phyloP scores from a whole-genome alignment of 2,888 invertebrate species.

The Orchestes rusci region DNA sequence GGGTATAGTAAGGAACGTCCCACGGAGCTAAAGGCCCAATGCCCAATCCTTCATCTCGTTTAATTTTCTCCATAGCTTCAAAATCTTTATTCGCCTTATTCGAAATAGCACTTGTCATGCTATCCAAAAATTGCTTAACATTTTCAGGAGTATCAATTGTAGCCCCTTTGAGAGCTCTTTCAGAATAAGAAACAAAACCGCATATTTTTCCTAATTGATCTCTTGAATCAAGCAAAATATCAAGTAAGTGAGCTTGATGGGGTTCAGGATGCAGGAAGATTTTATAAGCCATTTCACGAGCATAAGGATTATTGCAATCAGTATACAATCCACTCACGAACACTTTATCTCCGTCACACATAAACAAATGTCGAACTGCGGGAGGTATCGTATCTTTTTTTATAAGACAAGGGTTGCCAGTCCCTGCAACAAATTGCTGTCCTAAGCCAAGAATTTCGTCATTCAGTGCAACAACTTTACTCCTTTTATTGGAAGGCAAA shows the following conservation, averaged over 20 bases:
- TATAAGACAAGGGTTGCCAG: slow-evolving; percentile 62
- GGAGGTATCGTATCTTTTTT: slow-evolving; percentile 60
- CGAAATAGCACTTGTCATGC: slow-evolving; percentile 62
- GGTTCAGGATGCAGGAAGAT: slow-evolving; percentile 74
- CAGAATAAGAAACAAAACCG: slow-evolving; percentile 83
- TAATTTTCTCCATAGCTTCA: slow-evolving; percentile 67
- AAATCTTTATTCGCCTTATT: slow-evolving; percentile 70
- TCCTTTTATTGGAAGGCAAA: slow-evolving; percentile 64
- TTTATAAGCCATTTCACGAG: slow-evolving; percentile 83
- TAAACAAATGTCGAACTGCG: slow-evolving; percentile 64
- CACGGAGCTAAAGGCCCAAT: slow-evolving; percentile 53
- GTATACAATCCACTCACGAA: slow-evolving; percentile 75
- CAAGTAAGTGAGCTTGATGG: slow-evolving; percentile 68
- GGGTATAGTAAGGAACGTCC: slow-evolving; percentile 84
- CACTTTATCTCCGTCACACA: slow-evolving; percentile 63
- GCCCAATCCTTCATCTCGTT: slow-evolving; percentile 43
- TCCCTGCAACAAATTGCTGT: slow-evolving; percentile 74
- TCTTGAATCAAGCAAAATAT: slow-evolving; percentile 64
- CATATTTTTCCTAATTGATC: slow-evolving; percentile 77
- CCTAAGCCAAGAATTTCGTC: slow-evolving; percentile 72
- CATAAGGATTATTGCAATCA: slow-evolving; percentile 69
- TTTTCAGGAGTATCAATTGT: slow-evolving; percentile 75
- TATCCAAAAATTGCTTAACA: slow-evolving; percentile 73
- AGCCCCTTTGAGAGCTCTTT: slow-evolving; percentile 83
- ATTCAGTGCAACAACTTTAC: slow-evolving; percentile 76